phyloP scores from a whole-genome alignment of 2,113 vertebrate genomes.

The Epinephelus fuscoguttatus region DNA sequence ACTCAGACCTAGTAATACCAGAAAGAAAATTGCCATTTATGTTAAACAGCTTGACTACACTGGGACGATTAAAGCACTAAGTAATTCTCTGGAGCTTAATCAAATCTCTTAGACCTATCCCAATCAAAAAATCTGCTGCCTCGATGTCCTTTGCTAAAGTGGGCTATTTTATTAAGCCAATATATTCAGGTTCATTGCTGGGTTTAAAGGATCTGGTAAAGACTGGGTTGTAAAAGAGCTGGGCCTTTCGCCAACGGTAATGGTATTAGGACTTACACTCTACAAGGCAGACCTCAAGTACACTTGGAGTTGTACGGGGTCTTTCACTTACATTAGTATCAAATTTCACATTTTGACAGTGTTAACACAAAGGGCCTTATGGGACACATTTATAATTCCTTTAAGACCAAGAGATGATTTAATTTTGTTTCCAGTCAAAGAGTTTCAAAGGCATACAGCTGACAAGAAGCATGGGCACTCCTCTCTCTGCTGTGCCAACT shows the following conservation, averaged over 20 bases:
- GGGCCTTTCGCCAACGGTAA: slow-evolving; percentile 25
- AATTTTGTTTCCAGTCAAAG: slow-evolving; percentile 19
- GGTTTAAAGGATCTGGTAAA: slow-evolving; percentile 35
- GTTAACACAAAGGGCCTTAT: neutral
- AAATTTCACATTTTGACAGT: slow-evolving; percentile 20
- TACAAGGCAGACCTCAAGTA: slow-evolving; percentile 6
- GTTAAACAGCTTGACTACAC: neutral
- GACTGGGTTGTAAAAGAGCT: slow-evolving; percentile 31
- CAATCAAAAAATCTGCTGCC: slow-evolving; percentile 28
- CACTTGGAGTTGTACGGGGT: neutral
- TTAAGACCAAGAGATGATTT: slow-evolving; percentile 14
- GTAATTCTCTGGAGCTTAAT: slow-evolving; percentile 27
- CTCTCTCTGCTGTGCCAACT: neutral
- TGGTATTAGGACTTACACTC: slow-evolving; percentile 31
- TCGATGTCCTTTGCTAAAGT: slow-evolving; percentile 20
- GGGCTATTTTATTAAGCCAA: slow-evolving; percentile 28
- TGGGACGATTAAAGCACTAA: slow-evolving; percentile 4
- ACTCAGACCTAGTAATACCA: too few species aligned
- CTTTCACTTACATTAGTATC: neutral
- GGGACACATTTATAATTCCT: slow-evolving; percentile 18
- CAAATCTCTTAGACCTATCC: slow-evolving; percentile 26
- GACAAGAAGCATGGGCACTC: neutral
- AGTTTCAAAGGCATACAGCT: slow-evolving; percentile 36
- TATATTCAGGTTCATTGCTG: slow-evolving; percentile 38
- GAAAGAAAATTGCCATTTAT: neutral